phyloP scores from a whole-genome alignment of 2,888 invertebrate species.

The Tetramorium bicarinatum region DNA sequence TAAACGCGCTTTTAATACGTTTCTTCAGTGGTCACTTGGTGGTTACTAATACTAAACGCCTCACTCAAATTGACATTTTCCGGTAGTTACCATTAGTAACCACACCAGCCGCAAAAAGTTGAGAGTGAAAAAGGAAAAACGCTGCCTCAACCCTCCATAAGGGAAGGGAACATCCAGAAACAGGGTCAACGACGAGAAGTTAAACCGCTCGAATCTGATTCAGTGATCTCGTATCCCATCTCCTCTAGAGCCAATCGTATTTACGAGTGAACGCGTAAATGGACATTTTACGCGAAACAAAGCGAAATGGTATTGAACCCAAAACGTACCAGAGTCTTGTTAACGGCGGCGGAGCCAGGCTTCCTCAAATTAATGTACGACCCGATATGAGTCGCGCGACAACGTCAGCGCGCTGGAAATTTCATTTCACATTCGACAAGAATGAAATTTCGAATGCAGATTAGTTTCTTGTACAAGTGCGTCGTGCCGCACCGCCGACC shows the following conservation, averaged over 20 bases:
- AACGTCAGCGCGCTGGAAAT: conserved; percentile 52
- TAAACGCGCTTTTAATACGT: conserved; percentile 13
- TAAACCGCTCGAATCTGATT: conserved; percentile 21
- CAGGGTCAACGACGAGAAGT: conserved; percentile 16
- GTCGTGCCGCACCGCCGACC: conserved; percentile 32
- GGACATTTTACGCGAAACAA: conserved; percentile 30
- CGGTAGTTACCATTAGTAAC: neutral
- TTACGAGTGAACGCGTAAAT: conserved; percentile 17
- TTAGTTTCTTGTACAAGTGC: conserved; percentile 69
- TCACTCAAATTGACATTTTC: conserved; percentile 17
- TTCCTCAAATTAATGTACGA: conserved; percentile 39
- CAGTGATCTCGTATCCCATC: conserved; percentile 3
- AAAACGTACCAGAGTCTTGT: neutral
- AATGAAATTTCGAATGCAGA: conserved; percentile 82
- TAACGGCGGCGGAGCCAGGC: neutral
- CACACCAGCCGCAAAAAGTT: conserved; percentile 22
- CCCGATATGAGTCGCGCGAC: conserved; percentile 43
- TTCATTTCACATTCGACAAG: conserved; percentile 76
- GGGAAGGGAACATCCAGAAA: neutral
- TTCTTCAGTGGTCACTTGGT: conserved; percentile 16
- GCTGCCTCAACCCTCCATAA: neutral
- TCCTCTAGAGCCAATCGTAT: conserved; percentile 18
- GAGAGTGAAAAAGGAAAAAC: neutral
- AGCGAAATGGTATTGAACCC: conserved; percentile 37
- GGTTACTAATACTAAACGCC: conserved; percentile 15